A percentile compares a stretch with the other conserved stretches of the same genome.
Evolutionary conservation across 2,113 vertebrate genomes (phyloP).

Genomic region (Catharus minimus): DNA sequence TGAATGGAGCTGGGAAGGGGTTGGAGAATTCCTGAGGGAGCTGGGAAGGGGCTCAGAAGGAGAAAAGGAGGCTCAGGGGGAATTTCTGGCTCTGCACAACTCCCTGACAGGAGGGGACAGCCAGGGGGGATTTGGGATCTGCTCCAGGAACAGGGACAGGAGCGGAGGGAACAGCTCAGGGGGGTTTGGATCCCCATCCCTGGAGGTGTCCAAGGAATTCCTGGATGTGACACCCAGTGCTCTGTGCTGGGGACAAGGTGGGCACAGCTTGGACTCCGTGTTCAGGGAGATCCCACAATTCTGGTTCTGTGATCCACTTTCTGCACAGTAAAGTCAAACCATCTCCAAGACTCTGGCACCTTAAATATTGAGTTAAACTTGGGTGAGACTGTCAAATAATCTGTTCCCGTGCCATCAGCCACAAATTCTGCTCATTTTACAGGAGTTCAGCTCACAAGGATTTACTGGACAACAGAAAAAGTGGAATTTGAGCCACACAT

Average conservation of each 20-base stretch:
- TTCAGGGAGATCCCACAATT: background rate
- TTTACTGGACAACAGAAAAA: slow-evolving; percentile 56
- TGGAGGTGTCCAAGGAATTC: background rate
- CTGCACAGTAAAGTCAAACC: background rate
- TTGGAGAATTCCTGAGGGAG: background rate
- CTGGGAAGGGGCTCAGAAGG: background rate
- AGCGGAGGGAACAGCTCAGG: background rate
- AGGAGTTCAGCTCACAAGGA: slow-evolving; percentile 8
- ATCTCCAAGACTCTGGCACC: background rate
- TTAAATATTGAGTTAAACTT: background rate
- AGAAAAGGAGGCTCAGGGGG: background rate
- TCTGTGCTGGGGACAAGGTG: background rate
- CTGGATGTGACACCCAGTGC: rapidly evolving
- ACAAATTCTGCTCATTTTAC: slow-evolving; percentile 2
- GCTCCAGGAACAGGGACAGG: background rate
- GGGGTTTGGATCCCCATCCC: background rate
- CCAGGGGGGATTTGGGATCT: background rate
- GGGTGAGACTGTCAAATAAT: background rate
- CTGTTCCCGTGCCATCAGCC: background rate
- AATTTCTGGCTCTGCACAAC: no score
- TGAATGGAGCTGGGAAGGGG: background rate
- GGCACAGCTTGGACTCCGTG: rapidly evolving
- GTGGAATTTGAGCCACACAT: slow-evolving; percentile 74
- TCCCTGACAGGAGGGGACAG: background rate
- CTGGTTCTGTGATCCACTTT: background rate